A percentile compares a stretch with the other conserved stretches of the same genome.
These are phyloP conservation scores for Orbicella faveolata DNA, from an alignment of 64 coral and sea anemone species.

Conservation along the genomic window DNA sequence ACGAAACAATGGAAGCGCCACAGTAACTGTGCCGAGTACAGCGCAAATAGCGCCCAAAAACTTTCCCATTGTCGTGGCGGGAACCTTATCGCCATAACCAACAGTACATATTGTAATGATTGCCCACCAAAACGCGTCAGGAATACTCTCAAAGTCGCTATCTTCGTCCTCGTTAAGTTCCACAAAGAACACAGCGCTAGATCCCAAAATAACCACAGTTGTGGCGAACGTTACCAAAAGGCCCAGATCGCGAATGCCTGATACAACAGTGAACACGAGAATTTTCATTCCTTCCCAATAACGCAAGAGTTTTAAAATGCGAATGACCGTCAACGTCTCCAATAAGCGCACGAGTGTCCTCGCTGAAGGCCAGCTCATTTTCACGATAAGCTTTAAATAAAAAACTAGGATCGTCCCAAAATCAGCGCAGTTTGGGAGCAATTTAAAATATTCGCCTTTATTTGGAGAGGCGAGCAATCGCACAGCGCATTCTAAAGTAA, in stretches of 20 bases:
- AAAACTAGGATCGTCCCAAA: constrained; percentile 82
- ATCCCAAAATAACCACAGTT: constrained; percentile 60
- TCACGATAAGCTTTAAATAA: constrained; percentile 61
- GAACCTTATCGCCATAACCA: constrained; percentile 85
- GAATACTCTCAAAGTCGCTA: constrained; percentile 63
- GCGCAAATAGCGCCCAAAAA: constrained; percentile 64
- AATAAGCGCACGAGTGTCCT: constrained; percentile 20
- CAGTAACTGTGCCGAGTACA: constrained; percentile 64
- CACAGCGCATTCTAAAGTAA: constrained; percentile 68
- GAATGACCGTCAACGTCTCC: constrained; percentile 55
- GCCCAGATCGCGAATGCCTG: constrained; percentile 57
- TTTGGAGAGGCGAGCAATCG: constrained; percentile 70
- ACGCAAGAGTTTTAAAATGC: constrained; percentile 75
- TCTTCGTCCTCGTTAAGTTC: constrained; percentile 42
- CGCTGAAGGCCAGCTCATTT: constrained; percentile 45
- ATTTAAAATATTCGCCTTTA: constrained; percentile 74
- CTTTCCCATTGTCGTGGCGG: constrained; percentile 53
- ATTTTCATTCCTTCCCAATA: constrained; percentile 78
- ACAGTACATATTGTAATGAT: constrained; percentile 85
- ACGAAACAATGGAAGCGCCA: constrained; percentile 81
- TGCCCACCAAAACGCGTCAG: constrained; percentile 86
- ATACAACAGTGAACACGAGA: constrained; percentile 59
- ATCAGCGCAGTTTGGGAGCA: constrained; percentile 66
- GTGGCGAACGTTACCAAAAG: constrained; percentile 65
- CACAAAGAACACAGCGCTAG: constrained; percentile 61